Evolutionary conservation across 2,113 vertebrate species (phyloP).

Genomic region (Eidolon helvum): DNA sequence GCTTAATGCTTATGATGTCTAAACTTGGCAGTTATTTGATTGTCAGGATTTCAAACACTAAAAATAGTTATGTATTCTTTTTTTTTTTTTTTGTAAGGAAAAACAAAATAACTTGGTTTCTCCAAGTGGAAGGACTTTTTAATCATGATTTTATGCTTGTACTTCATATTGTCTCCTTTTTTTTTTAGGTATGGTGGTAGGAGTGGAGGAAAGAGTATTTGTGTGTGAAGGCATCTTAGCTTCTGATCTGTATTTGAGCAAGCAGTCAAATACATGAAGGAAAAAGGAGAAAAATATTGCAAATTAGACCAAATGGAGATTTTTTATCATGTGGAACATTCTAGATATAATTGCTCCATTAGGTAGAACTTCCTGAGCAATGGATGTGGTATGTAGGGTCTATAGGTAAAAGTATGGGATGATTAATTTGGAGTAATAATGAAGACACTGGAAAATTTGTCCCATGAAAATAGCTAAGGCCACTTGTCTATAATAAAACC

Average conservation of each 20-base stretch:
- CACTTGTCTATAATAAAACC: not conserved
- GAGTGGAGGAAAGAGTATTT: not conserved
- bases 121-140: not conserved
- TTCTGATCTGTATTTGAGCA: slow-evolving; percentile 20
- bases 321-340: not conserved
- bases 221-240: not conserved
- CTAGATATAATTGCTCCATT: not conserved
- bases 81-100: not conserved
- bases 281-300: not conserved
- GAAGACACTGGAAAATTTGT: not conserved
- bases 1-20: not conserved
- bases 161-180: not conserved
- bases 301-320: not conserved
- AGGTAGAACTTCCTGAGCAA: not conserved
- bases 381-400: not conserved
- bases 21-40: not conserved
- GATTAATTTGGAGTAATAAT: not conserved
- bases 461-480: not conserved
- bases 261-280: not conserved
- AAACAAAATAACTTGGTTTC: not conserved
- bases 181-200: not conserved
- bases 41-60: not conserved
- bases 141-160: not conserved
- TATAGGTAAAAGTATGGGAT: not conserved
- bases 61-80: not conserved